phyloP scores from a whole-genome alignment of 2,113 vertebrate genomes.

The Otolemur garnettii region DNA sequence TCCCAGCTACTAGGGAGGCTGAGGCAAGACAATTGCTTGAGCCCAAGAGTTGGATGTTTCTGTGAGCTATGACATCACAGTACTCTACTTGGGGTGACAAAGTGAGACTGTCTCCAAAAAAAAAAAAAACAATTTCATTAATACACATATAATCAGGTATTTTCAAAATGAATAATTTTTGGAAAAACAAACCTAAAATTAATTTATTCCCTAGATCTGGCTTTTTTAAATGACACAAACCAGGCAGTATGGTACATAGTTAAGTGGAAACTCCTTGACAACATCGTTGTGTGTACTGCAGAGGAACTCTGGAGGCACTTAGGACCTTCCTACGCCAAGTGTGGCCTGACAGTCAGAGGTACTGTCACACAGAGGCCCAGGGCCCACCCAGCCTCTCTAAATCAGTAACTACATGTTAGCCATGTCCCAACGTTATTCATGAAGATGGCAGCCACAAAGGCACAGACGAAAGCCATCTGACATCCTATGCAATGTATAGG shows the following conservation, averaged over 20 bases:
- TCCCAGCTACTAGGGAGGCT: too few relatives aligned
- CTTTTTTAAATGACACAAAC: not conserved
- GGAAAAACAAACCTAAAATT: not conserved
- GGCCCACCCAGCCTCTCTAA: too few relatives aligned
- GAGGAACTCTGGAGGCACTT: not conserved
- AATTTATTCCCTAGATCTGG: not conserved
- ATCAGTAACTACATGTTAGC: not conserved
- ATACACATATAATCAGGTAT: not conserved
- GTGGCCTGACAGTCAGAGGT: not conserved
- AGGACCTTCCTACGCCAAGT: not conserved
- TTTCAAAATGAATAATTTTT: not conserved
- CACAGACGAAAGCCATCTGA: not conserved
- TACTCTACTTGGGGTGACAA: too few relatives aligned
- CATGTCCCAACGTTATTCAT: not conserved
- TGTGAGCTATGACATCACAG: too few relatives aligned
- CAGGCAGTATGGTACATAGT: too few relatives aligned
- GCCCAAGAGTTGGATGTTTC: too few relatives aligned
- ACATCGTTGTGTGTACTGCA: not conserved
- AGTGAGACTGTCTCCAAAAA: too few relatives aligned
- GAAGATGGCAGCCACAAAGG: not conserved
- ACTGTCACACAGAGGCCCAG: too few relatives aligned
- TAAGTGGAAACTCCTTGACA: too few relatives aligned
- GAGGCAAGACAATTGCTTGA: too few relatives aligned
- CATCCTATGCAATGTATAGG: not conserved
- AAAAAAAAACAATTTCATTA: too few relatives aligned